phyloP scores from a whole-genome alignment of 2,888 invertebrate species.

The Miltochrista miniata region DNA sequence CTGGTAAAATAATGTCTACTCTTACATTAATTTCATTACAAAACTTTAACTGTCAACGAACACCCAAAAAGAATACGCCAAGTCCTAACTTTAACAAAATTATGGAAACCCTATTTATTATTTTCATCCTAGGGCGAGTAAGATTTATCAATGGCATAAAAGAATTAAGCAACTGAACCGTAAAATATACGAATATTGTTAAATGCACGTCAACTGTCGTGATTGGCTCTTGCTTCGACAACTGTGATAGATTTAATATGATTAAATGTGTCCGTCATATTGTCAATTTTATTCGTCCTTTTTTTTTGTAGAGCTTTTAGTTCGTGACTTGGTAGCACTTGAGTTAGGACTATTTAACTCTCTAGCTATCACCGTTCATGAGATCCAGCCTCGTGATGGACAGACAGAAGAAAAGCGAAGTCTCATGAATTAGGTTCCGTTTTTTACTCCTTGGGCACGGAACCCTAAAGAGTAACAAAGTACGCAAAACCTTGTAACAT shows the following conservation, averaged over 20 bases:
- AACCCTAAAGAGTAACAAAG: too few species aligned
- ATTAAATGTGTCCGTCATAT: constrained; percentile 31
- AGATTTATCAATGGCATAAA: constrained; percentile 55
- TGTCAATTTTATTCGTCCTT: constrained; percentile 27
- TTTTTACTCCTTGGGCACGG: too few species aligned
- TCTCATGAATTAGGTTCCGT: too few species aligned
- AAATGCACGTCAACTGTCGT: constrained; percentile 42
- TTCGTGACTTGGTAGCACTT: background rate
- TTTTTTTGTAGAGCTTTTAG: constrained; percentile 1
- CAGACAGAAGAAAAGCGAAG: too few species aligned
- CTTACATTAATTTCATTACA: background rate
- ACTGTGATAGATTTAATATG: constrained; percentile 21
- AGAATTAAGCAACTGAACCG: constrained; percentile 66
- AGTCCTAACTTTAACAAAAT: background rate
- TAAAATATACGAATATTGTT: constrained; percentile 70
- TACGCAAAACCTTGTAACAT: too few species aligned
- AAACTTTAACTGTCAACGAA: too few species aligned
- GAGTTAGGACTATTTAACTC: background rate
- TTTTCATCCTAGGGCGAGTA: constrained; percentile 33
- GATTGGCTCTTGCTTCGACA: constrained; percentile 26
- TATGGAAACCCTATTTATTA: constrained; percentile 5
- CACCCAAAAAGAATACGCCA: too few species aligned
- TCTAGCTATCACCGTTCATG: too few species aligned
- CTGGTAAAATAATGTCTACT: background rate
- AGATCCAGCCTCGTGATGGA: too few species aligned